Conservation (phyloP, 2,113 vertebrate species). For the Ophiodon elongatus region DNA sequence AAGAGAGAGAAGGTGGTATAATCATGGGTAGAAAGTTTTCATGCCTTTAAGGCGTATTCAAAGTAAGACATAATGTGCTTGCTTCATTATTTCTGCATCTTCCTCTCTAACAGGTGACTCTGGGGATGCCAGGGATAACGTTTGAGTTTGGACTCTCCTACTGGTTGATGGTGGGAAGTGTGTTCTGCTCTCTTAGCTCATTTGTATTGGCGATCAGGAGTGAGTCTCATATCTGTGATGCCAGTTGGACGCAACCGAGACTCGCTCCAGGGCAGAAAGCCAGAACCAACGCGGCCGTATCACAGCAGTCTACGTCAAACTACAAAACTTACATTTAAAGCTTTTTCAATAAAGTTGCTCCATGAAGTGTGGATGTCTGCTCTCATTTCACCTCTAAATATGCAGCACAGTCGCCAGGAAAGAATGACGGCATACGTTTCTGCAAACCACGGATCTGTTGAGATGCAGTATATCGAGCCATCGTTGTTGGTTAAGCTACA, state of each 20-base stretch:
- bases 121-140: slow-evolving; percentile 7
- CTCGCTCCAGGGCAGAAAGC: background rate
- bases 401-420: background rate
- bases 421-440: background rate
- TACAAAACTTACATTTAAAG: background rate
- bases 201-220: background rate
- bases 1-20: background rate
- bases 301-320: background rate
- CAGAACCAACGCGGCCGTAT: background rate
- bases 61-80: slow-evolving; percentile 1
- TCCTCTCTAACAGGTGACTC: slow-evolving; percentile 5
- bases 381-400: background rate
- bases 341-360: background rate
- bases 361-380: background rate
- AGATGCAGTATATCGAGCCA: too few species aligned
- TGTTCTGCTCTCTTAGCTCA: slow-evolving; percentile 22
- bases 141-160: background rate
- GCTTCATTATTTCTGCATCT: slow-evolving; percentile 7
- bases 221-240: background rate
- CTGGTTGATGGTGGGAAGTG: slow-evolving; percentile 19
- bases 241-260: background rate
- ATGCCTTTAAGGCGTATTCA: background rate
- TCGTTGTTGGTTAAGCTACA: too few species aligned
- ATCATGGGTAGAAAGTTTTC: slow-evolving; percentile 1
- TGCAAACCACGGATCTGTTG: too few species aligned